Base-by-base conservation (phyloP, 2,113 vertebrate species). In the Coptodon bakossiorum region DNA sequence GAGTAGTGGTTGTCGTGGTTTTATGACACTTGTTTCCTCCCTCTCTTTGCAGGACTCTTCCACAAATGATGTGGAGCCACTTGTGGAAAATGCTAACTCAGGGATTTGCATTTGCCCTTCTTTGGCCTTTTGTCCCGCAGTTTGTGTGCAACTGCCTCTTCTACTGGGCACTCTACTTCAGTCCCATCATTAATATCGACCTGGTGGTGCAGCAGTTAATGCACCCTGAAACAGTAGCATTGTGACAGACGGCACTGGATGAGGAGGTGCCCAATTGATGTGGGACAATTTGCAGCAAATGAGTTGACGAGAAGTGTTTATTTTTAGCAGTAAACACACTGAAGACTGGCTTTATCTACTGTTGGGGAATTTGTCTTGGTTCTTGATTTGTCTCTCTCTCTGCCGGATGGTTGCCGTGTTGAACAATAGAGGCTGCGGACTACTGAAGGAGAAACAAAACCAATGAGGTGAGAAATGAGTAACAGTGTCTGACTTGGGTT, bases 141-240 rank as follows among this genome's bases (percentile, higher is more conserved):
- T 99, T 99, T 94, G 94, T 98, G 81, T 98, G 98, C 96, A 98
- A 98, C 92, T 98, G 97, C 92, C 94, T 98, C 82, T 99, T 99
- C 96, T 99, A 99, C 94, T 98, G 97, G 98, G 98, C 97, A 48
- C 96, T 99, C 82, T 99, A 98, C 94, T 98, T 99, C 93, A 98
- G 97, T 87, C 98, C 98, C 59, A 97, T 99, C 82, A 97, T 98
- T 90, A 99, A 98, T 84, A 98, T 98, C 38, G 97, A 98, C 92
- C 95, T 97, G n/a, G 97, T 99, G 57, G 97, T 99, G 80, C 97
- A 97, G 92, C 97, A 98, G 90, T 92, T 98, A 3, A 95, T 98
- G 38, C 96, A 96, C 24, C 96, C 97, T 31, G 97, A 98, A 86
- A 98, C 97, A 5, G 97, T 98, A 86, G 94, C 92, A 3, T 89